Base-by-base conservation (phyloP, 2,113 vertebrate genomes). In the Monopterus albus region DNA sequence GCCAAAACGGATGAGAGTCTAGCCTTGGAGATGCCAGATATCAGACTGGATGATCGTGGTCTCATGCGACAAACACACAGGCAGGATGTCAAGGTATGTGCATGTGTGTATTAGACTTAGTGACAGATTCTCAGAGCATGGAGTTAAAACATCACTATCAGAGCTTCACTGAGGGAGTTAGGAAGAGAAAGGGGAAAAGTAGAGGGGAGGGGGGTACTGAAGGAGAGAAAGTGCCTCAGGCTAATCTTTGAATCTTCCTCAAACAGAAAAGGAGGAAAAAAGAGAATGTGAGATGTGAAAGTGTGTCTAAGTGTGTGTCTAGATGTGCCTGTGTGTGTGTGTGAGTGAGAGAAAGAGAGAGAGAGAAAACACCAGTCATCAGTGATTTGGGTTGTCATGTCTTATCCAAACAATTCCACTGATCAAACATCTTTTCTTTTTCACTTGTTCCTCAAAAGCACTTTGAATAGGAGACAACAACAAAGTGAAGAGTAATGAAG, bases 361-460 rank as follows among this genome's bases (percentile, higher is more conserved):
- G n/a, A n/a, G n/a, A n/a, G n/a, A n/a, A n/a, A n/a, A n/a, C 18
- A 47, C 11, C 28, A 55, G 49, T 59, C 76, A 72, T 51, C 50
- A 35, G 15, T 76, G 71, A 61, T 85, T 58, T 68, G 58, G 43
- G 26, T 38, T 76, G 73, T 60, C 58, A 50, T 53, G 67, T 51
- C 59, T 53, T 49, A 57, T 78, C 43, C 53, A 51, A 64, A 78
- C 52, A 50, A 35, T 66, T 25, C 29, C 53, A 75, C 62, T 79
- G 79, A 87, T 84, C 79, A 86, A 73, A 71, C 17, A 25, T 31
- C 4, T 59, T 50, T 52, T 46, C 20, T 76, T 69, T 49, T 51
- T 21, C 33, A 3, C 9, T 49, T 25, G 53, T 79, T 70, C 43
- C 52, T 59, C 40, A 76, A 75, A 79, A 78, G 64, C 21, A n/a